These are phyloP conservation scores for Barypeithes pellucidus DNA, from an alignment of 2,888 invertebrate species.

Conservation along the genomic window DNA sequence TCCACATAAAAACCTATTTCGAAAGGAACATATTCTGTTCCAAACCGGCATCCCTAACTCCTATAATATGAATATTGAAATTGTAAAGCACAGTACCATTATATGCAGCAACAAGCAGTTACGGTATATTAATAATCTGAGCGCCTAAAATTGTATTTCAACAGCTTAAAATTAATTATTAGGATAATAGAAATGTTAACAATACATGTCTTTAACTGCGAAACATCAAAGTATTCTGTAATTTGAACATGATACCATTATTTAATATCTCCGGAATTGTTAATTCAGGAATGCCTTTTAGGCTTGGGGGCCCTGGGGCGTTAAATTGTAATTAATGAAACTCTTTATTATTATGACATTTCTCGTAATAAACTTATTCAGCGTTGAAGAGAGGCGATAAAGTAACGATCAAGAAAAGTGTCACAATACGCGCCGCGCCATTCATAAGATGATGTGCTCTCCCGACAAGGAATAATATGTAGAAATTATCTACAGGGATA, in stretches of 20 bases:
- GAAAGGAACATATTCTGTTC: too few species aligned
- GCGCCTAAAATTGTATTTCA: slow-evolving; percentile 26
- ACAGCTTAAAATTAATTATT: slow-evolving; percentile 45
- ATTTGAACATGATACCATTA: slow-evolving; percentile 68
- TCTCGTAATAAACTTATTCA: neutral
- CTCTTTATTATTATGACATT: neutral
- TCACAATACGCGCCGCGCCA: too few species aligned
- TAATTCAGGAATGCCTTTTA: slow-evolving; percentile 64
- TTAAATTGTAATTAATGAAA: slow-evolving; percentile 19
- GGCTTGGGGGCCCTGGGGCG: slow-evolving; percentile 5
- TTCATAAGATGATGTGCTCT: too few species aligned
- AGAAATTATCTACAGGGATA: too few species aligned
- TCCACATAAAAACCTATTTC: too few species aligned
- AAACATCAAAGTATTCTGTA: slow-evolving; percentile 68
- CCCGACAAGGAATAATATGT: too few species aligned
- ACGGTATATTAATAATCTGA: slow-evolving; percentile 11
- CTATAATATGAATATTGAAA: too few species aligned
- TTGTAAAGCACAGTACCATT: neutral
- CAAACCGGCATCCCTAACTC: too few species aligned
- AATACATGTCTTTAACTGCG: slow-evolving; percentile 66
- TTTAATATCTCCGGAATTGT: slow-evolving; percentile 69
- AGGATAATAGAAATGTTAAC: slow-evolving; percentile 66
- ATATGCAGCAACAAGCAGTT: neutral
- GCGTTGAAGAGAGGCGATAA: neutral
- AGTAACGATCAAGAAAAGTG: neutral